A percentile compares a stretch with the other conserved stretches of the same genome.
phyloP scores from a whole-genome alignment of 2,888 invertebrate species.

The Amphipoea lucens region DNA sequence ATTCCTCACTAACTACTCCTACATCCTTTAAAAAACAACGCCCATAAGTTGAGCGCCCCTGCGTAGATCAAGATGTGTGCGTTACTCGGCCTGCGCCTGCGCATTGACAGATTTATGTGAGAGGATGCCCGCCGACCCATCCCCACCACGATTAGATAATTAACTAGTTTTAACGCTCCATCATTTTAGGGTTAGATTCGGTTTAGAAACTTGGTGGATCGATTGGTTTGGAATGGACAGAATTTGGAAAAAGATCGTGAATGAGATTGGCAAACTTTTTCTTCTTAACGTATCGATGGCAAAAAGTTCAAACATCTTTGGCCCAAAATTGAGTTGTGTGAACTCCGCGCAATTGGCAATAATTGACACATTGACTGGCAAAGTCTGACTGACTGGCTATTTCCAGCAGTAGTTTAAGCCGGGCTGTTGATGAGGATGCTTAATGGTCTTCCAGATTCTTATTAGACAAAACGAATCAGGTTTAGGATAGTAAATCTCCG shows the following conservation, averaged over 20 bases:
- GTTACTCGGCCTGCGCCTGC: slow-evolving; percentile 78
- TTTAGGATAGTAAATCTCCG: neutral
- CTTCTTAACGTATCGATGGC: neutral
- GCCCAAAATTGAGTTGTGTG: neutral
- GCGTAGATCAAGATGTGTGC: slow-evolving; percentile 86
- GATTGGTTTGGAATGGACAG: slow-evolving; percentile 6
- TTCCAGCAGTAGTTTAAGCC: neutral
- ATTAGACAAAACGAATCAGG: neutral
- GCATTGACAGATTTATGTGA: slow-evolving; percentile 88
- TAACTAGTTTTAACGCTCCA: slow-evolving; percentile 76
- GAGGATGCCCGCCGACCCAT: slow-evolving; percentile 71
- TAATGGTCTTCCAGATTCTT: neutral
- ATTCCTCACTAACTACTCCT: slow-evolving; percentile 46
- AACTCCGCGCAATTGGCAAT: neutral
- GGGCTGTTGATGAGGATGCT: neutral
- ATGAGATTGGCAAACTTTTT: neutral
- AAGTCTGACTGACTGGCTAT: neutral
- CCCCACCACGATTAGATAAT: slow-evolving; percentile 82
- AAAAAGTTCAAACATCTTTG: neutral
- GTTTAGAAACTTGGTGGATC: neutral
- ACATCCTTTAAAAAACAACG: slow-evolving; percentile 48
- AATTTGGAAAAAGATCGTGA: neutral
- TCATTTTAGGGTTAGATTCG: slow-evolving; percentile 46
- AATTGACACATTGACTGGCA: neutral
- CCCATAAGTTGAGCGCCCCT: slow-evolving; percentile 36